Conservation (phyloP, 2,797 vertebrate genomes). For the Mus spretus region DNA sequence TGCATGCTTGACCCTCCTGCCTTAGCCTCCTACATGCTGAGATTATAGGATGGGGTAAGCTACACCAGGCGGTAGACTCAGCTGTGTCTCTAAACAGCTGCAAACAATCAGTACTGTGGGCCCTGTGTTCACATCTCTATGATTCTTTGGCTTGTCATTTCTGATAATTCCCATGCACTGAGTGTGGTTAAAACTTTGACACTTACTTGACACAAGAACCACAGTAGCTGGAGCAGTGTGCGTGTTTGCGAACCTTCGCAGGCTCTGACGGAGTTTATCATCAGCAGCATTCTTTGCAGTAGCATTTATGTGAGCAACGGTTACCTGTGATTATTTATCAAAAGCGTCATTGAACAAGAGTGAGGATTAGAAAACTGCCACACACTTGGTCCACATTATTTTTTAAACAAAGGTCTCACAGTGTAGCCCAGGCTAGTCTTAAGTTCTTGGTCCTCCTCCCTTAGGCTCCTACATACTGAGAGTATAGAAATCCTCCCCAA, state of each 20-base stretch:
- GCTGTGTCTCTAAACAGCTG: background rate
- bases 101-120: background rate
- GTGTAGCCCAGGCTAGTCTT: background rate
- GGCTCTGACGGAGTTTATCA: constrained; percentile 98
- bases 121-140: background rate
- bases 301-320: constrained; percentile 98
- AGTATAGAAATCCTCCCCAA: background rate
- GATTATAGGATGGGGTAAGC: background rate
- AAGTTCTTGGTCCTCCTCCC: background rate
- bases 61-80: background rate
- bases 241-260: constrained; percentile 97
- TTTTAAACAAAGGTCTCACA: background rate
- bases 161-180: background rate
- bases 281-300: constrained; percentile 99
- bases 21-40: background rate
- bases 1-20: background rate
- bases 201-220: constrained; percentile 97
- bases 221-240: constrained; percentile 97
- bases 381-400: background rate
- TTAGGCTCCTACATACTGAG: background rate
- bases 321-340: constrained; percentile 91
- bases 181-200: background rate
- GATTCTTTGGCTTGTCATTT: background rate
- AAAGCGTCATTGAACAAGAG: background rate
- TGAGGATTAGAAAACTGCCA: background rate